Conservation (phyloP, 2,888 invertebrate genomes). For the Homarus gammarus region DNA sequence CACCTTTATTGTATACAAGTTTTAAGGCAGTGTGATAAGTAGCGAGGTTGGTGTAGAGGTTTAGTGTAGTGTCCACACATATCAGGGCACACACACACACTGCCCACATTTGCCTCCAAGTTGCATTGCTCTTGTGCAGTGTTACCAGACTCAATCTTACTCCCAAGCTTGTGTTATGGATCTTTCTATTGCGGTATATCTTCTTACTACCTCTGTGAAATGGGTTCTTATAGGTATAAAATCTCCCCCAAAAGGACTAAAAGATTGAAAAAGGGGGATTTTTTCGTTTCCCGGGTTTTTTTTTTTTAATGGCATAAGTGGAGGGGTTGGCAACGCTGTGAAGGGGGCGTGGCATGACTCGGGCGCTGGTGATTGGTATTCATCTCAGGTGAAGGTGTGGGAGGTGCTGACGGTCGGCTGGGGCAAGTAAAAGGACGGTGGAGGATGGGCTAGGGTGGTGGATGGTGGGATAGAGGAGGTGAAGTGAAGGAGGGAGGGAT, state of each 20-base stretch:
- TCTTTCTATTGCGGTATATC: too few relatives aligned
- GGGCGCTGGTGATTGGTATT: neutral
- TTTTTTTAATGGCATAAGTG: neutral
- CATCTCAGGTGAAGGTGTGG: neutral
- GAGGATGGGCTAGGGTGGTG: neutral
- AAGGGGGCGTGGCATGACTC: conserved; percentile 10
- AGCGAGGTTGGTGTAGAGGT: too few relatives aligned
- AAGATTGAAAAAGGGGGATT: too few relatives aligned
- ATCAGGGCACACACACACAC: too few relatives aligned
- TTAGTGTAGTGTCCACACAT: too few relatives aligned
- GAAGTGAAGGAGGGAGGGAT: neutral
- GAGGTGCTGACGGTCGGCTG: neutral
- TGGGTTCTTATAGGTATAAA: too few relatives aligned
- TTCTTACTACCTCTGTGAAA: too few relatives aligned
- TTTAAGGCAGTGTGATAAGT: too few relatives aligned
- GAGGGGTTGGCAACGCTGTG: neutral
- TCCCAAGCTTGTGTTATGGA: neutral
- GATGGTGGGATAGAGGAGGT: neutral
- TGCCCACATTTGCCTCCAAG: neutral
- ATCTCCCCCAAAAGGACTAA: too few relatives aligned
- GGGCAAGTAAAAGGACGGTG: conserved; percentile 9
- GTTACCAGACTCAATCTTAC: neutral
- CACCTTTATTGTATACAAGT: too few relatives aligned
- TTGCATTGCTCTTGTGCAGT: too few relatives aligned
- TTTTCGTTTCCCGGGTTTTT: too few relatives aligned